A percentile compares a stretch with the other conserved stretches of the same genome.
phyloP scores from a whole-genome alignment of 1,140 invertebrate species.

The Eufriesea mexicana region DNA sequence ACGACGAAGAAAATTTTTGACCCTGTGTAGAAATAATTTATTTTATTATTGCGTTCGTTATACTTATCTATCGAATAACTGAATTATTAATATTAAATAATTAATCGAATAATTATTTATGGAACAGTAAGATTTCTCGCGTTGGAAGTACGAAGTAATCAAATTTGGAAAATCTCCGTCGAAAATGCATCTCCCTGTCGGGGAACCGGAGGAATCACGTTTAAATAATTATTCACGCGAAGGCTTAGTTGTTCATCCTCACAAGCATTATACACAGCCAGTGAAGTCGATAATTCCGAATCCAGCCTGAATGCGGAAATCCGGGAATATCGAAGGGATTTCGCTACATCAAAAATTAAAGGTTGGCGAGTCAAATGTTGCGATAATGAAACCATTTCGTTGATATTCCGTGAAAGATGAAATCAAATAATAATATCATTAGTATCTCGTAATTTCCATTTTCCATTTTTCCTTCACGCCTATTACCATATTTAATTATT shows the following conservation, averaged over 20 bases:
- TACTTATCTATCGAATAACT: too few species aligned
- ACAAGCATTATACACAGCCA: constrained; percentile 17
- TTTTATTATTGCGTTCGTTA: too few species aligned
- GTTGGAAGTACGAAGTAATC: neutral
- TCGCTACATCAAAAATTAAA: neutral
- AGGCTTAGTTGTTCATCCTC: neutral
- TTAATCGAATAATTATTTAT: too few species aligned
- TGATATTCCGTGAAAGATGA: neutral
- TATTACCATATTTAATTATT: constrained; percentile 1
- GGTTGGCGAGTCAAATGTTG: neutral
- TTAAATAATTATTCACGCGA: neutral
- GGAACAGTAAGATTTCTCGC: too few species aligned
- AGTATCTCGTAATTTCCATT: too few species aligned
- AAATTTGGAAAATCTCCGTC: neutral
- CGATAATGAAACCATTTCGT: neutral
- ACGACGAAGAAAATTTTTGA: too few species aligned
- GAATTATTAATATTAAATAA: too few species aligned
- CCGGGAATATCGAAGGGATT: neutral
- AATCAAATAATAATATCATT: too few species aligned
- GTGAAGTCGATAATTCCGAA: neutral
- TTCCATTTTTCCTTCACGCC: too few species aligned
- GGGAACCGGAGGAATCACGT: neutral
- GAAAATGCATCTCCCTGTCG: neutral
- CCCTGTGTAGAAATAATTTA: too few species aligned
- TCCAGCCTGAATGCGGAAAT: neutral